These are phyloP conservation scores for Drosophila mercatorum DNA, from an alignment of 2,888 invertebrate genomes.

Conservation along the genomic window DNA sequence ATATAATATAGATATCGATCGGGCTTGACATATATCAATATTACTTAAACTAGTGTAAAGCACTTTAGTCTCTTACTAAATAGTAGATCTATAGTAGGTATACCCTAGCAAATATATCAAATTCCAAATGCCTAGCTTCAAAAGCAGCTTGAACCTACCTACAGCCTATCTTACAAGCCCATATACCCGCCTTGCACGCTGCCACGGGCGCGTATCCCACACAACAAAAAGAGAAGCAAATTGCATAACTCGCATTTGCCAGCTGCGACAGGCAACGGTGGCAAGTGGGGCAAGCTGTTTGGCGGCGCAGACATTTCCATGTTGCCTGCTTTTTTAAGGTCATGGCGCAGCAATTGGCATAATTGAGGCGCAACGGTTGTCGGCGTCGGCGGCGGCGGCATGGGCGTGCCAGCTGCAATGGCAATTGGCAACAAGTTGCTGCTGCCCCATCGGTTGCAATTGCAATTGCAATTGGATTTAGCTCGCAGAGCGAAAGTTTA, in stretches of 20 bases:
- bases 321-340: slow-evolving; percentile 80
- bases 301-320: slow-evolving; percentile 67
- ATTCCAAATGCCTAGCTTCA: not conserved
- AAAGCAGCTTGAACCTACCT: too few species aligned
- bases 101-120: not conserved
- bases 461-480: slow-evolving; percentile 16
- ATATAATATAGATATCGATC: not conserved
- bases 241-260: slow-evolving; percentile 69
- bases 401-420: slow-evolving; percentile 28
- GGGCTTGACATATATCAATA: not conserved
- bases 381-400: slow-evolving; percentile 11
- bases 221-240: slow-evolving; percentile 23
- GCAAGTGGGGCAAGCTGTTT: slow-evolving; percentile 31
- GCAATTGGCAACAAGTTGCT: slow-evolving; percentile 68
- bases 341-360: slow-evolving; percentile 80
- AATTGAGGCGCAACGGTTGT: slow-evolving; percentile 62
- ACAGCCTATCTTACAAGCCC: not conserved
- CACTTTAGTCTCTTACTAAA: not conserved
- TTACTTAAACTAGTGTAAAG: not conserved
- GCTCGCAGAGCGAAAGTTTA: slow-evolving; percentile 19
- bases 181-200: not conserved
- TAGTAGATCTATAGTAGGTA: not conserved
- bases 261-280: slow-evolving; percentile 51
- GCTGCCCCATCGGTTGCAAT: slow-evolving; percentile 43
- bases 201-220: not conserved